phyloP scores from a whole-genome alignment of 2,888 invertebrate species.

The Lepidochrysops patricia region DNA sequence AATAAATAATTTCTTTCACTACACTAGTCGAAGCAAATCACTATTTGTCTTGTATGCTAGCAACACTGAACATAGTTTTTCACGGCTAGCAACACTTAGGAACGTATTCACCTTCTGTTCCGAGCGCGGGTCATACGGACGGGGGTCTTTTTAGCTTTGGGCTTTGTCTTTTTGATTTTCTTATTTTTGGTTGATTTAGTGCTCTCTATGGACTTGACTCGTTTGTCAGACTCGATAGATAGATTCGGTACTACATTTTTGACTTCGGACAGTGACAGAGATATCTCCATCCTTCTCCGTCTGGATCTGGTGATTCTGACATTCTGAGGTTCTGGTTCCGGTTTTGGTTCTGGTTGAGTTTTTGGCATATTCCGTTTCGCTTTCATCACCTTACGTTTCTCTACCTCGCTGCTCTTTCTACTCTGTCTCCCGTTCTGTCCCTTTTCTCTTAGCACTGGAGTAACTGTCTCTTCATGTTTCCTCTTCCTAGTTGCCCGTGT shows the following conservation, averaged over 20 bases:
- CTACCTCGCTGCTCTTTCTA: constrained; percentile 30
- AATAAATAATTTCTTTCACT: constrained; percentile 39
- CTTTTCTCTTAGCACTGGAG: constrained; percentile 59
- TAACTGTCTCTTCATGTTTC: constrained; percentile 44
- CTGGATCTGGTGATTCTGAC: constrained; percentile 57
- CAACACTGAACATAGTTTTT: background rate
- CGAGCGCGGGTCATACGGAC: constrained; percentile 42
- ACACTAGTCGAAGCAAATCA: constrained; percentile 45
- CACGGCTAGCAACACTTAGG: constrained; percentile 11
- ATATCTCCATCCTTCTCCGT: constrained; percentile 47
- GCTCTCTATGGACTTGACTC: constrained; percentile 48
- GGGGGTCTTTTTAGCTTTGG: constrained; percentile 42
- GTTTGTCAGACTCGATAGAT: constrained; percentile 53
- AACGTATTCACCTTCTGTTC: constrained; percentile 44
- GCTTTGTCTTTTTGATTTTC: constrained; percentile 22
- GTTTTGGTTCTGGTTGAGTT: constrained; percentile 32
- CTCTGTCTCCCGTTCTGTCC: constrained; percentile 52
- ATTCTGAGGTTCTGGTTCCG: constrained; percentile 34
- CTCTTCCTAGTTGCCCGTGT: constrained; percentile 49
- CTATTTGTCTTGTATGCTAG: constrained; percentile 36
- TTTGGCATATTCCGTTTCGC: constrained; percentile 35
- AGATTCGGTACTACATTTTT: constrained; percentile 41
- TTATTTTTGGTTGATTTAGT: constrained; percentile 35
- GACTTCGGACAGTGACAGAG: constrained; percentile 54
- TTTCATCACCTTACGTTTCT: constrained; percentile 39